Evolutionary conservation across 2,113 vertebrate species (phyloP).

Genomic region (Thymallus thymallus): DNA sequence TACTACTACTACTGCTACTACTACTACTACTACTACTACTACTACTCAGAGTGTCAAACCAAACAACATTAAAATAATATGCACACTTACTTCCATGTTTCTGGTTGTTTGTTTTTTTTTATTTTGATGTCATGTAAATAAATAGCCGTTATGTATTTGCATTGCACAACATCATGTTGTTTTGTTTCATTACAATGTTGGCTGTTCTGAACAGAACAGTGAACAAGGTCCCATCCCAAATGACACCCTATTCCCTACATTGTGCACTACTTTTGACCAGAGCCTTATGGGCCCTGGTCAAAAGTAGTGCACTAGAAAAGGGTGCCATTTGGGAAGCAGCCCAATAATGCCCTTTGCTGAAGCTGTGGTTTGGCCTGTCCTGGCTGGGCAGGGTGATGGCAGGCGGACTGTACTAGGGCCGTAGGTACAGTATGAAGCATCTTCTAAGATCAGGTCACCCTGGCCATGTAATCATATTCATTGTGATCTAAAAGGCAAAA

Average conservation of each 20-base stretch:
- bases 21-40: too few relatives aligned
- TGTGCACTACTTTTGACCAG: constrained; percentile 9
- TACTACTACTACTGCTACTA: too few relatives aligned
- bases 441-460: too few relatives aligned
- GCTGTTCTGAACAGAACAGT: too few relatives aligned
- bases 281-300: too few relatives aligned
- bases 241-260: constrained; percentile 36
- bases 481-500: too few relatives aligned
- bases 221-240: too few relatives aligned
- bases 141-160: constrained; percentile 27
- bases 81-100: constrained; percentile 57
- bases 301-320: too few relatives aligned
- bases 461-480: too few relatives aligned
- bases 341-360: constrained; percentile 49
- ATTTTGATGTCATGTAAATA: constrained; percentile 34
- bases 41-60: too few relatives aligned
- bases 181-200: background rate
- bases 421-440: too few relatives aligned
- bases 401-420: constrained; percentile 24
- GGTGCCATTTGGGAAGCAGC: constrained; percentile 1
- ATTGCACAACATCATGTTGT: constrained; percentile 31
- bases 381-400: constrained; percentile 51
- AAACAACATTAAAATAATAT: constrained; percentile 49
- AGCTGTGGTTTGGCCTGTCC: constrained; percentile 45
- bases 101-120: constrained; percentile 37